Conservation (phyloP, 2,113 vertebrate genomes). For the Donacobius atricapilla region DNA sequence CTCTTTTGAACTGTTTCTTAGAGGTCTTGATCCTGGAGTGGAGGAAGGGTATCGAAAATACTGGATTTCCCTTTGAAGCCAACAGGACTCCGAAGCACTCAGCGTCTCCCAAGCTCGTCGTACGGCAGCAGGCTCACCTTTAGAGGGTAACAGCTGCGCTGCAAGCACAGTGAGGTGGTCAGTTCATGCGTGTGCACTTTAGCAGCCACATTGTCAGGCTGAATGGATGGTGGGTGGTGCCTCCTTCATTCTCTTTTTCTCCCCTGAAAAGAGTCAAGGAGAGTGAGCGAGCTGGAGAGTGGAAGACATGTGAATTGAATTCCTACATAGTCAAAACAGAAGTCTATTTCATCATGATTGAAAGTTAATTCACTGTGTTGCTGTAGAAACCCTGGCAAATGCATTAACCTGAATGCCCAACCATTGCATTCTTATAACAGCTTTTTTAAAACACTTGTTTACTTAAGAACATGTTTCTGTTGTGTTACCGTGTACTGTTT, state of each 20-base stretch:
- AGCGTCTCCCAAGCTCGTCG: neutral
- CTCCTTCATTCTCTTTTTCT: neutral
- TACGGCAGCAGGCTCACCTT: neutral
- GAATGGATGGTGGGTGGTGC: neutral
- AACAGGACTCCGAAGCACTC: neutral
- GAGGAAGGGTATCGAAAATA: neutral
- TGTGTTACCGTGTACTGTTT: constrained; percentile 53
- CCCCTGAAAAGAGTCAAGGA: neutral
- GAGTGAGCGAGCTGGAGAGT: neutral
- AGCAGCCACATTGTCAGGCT: neutral
- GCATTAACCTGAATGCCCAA: constrained; percentile 70
- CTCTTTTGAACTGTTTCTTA: neutral
- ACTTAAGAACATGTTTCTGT: constrained; percentile 48
- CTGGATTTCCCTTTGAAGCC: neutral
- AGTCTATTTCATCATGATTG: constrained; percentile 49
- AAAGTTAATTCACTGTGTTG: constrained; percentile 68
- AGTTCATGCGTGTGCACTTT: neutral
- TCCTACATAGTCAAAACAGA: constrained; percentile 42
- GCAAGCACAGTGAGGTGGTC: neutral
- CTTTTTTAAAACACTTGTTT: constrained; percentile 69
- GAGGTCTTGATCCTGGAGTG: neutral
- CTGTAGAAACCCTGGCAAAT: constrained; percentile 75
- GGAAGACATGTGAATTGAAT: constrained; percentile 18
- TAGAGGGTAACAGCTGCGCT: neutral
- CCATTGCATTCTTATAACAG: constrained; percentile 64